Evolutionary conservation across 1,140 invertebrate species (phyloP), one percentile per base, ranked within the genome.

Genomic region (Gryon sp.): DNA sequence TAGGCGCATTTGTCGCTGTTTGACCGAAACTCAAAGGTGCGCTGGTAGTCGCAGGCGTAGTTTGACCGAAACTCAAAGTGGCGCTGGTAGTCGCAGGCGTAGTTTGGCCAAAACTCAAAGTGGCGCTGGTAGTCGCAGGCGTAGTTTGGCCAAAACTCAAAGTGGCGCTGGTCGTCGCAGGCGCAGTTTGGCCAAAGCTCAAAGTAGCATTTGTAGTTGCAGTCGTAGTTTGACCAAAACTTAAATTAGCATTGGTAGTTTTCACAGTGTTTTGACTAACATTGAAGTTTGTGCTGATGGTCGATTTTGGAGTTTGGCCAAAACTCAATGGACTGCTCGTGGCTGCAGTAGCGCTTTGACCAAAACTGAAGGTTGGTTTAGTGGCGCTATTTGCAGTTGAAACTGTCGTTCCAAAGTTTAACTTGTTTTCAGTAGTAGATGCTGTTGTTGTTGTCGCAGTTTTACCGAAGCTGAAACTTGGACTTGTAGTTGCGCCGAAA

Each of bases 381-480:
- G 11, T 16, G 5, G 9, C 11, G 1, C 12, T 16, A 19, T 9
- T 41, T 0, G 22, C 6, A 4, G 12, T 57, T 2, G 52, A 4
- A 26, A n/a, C 5, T 0, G 36, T 28, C 12, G 15, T 4, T 4
- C 52, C 24, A 36, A 57, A 57, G n/a, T 0, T 57, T 2, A 57
- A 4, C 12, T 57, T 57, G 38, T 12, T 57, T 12, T 28, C 38
- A 28, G 18, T 15, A n/a, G n/a, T n/a, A n/a, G n/a, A n/a, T n/a
- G 32, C 4, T 53, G 55, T 55, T 4, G 22, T 9, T 12, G 32
- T 43, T 9, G n/a, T 2, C 24, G 9, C 11, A n/a, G 48, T 45
- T 16, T 60, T 45, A n/a, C 55, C 41, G 11, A 60, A 22, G 41
- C 19, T 60, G 24, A 60, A 69, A 3, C 36, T 57, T 6, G 57